Percentiles rank a stretch among this genome's conserved stretches.
Evolutionary conservation across 2,888 invertebrate species (phyloP).

Genomic region (Drosophila paramelanica): DNA sequence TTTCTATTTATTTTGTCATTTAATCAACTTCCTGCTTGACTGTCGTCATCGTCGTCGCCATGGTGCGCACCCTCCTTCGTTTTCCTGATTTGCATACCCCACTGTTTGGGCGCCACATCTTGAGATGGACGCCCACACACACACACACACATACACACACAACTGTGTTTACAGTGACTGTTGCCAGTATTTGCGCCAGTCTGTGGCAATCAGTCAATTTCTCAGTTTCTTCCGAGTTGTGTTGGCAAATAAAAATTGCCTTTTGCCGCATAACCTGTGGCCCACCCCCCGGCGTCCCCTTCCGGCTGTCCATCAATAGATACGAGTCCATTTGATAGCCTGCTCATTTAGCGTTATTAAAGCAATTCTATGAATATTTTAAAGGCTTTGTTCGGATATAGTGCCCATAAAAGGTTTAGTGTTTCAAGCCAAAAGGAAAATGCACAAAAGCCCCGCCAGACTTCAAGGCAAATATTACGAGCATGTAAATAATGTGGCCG

Average conservation of each 20-base stretch:
- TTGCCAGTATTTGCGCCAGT: constrained; percentile 58
- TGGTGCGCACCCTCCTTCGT: constrained; percentile 34
- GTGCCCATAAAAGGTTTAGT: constrained; percentile 71
- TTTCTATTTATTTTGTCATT: constrained; percentile 82
- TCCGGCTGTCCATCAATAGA: constrained; percentile 33
- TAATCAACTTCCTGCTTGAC: constrained; percentile 79
- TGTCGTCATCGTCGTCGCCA: constrained; percentile 37
- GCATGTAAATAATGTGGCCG: constrained; percentile 61
- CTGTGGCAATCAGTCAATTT: constrained; percentile 69
- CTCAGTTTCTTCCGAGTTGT: constrained; percentile 5
- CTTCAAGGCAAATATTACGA: constrained; percentile 58
- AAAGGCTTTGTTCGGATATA: constrained; percentile 60
- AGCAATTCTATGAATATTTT: constrained; percentile 79
- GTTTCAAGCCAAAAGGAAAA: constrained; percentile 54
- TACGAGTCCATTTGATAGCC: constrained; percentile 69
- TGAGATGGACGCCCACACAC: constrained; percentile 62
- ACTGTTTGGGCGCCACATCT: constrained; percentile 47
- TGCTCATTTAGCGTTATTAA: constrained; percentile 78
- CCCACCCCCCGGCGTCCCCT: constrained; percentile 4
- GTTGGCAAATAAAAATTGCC: constrained; percentile 69
- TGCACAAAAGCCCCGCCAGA: constrained; percentile 40
- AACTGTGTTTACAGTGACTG: constrained; percentile 27
- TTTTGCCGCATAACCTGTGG: constrained; percentile 74
- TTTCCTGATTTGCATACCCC: constrained; percentile 73
- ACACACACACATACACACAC: constrained; percentile 6